Evolutionary conservation across 2,797 vertebrate genomes (phyloP), one percentile per base, ranked within the genome.

Genomic region (Acrossocheilus wenchowensis): DNA sequence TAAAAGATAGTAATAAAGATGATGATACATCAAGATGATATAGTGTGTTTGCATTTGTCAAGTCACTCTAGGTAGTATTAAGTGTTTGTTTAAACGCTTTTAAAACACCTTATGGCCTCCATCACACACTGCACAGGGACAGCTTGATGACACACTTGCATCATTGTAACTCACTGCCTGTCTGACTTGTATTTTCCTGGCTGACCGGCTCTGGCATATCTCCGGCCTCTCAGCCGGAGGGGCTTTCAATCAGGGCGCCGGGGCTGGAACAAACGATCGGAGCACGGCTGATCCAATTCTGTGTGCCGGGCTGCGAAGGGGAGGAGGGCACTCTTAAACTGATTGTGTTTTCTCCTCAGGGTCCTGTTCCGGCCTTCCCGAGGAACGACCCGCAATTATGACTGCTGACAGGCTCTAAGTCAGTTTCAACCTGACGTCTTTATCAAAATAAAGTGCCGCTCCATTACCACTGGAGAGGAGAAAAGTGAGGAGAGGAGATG

Each of bases 301-400:
- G 85, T 86, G 75, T 83, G 75, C 54, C 36, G 69, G 78, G 73
- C 36, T 71, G 69, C 62, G 39, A 52, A 73, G 26, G 78, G 75
- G 48, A 87, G 54, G 69, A 84, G 87, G 81, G 64, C 85, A 88
- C 86, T 88, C 81, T 86, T 88, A 87, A 87, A 88, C 85, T 89
- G 91, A 90, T 90, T 90, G 88, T 86, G 88, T 89, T 89, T 90
- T 87, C 83, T 90, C 88, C 88, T 89, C 87, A 86, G 89, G 89
- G 90, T 89, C 88, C 87, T 90, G 87, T 90, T 88, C 83, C 72
- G 83, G 86, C 78, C 86, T 90, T 90, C 81, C 34, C 45, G 39
- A 83, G 81, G 79, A 90, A 84, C 68, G 82, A 72, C 82, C 82
- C 26, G 73, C 89, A 88, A 88, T 91, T 90, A 91, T 88, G 88